phyloP scores from a whole-genome alignment of 2,888 invertebrate species.

The Harpagoxenus sublaevis region DNA sequence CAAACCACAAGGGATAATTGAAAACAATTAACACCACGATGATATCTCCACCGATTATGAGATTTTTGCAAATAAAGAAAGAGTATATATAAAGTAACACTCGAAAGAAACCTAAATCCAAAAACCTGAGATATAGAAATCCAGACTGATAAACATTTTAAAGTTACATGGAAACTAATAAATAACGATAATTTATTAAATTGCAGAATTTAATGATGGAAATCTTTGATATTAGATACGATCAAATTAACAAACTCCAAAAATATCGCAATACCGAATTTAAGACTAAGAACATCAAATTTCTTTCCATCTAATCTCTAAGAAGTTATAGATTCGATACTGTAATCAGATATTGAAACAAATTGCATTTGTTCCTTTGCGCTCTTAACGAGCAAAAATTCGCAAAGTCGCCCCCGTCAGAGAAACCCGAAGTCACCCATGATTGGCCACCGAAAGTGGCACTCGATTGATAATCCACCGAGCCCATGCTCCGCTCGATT shows the following conservation, averaged over 20 bases:
- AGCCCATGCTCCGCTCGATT: slow-evolving; percentile 68
- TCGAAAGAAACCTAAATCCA: background rate
- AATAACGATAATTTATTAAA: background rate
- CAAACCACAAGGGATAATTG: slow-evolving; percentile 79
- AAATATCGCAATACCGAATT: background rate
- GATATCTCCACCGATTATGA: slow-evolving; percentile 62
- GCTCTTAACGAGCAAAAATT: slow-evolving; percentile 32
- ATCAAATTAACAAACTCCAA: background rate
- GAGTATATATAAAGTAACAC: background rate
- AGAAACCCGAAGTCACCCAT: slow-evolving; percentile 70
- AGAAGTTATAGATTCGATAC: background rate
- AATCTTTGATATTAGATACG: background rate
- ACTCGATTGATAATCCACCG: slow-evolving; percentile 77
- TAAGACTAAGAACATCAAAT: background rate
- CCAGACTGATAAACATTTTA: background rate
- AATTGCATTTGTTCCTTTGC: slow-evolving; percentile 10
- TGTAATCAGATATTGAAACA: background rate
- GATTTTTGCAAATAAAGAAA: slow-evolving; percentile 8
- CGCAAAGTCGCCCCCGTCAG: slow-evolving; percentile 25
- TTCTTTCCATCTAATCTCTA: background rate
- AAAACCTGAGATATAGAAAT: background rate
- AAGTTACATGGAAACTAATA: background rate
- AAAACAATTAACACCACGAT: slow-evolving; percentile 75
- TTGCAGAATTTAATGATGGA: background rate
- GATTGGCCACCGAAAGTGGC: slow-evolving; percentile 72